Evolutionary conservation across 1,140 invertebrate species (phyloP).

Genomic region (Elysia chlorotica): DNA sequence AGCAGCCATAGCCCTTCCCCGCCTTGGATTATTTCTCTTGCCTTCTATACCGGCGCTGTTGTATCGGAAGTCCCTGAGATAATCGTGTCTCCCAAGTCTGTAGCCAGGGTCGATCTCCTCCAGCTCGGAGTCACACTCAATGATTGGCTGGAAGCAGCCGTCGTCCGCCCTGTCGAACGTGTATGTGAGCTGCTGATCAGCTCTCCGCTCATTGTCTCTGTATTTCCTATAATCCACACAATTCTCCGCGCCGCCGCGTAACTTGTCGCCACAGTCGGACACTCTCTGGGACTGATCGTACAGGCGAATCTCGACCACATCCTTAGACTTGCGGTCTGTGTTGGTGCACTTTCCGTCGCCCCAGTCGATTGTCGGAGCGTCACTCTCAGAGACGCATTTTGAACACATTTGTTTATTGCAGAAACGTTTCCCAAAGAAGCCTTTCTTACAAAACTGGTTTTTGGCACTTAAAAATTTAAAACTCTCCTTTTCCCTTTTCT

Average conservation of each 20-base stretch:
- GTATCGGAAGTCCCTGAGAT: no score
- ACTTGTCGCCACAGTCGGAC: background rate
- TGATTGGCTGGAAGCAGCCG: slow-evolving; percentile 19
- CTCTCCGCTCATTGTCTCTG: background rate
- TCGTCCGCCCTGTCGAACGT: background rate
- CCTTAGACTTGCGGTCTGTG: background rate
- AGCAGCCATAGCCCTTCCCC: no score
- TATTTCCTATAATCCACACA: no score
- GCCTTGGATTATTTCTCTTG: no score
- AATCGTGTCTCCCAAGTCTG: no score
- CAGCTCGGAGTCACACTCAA: slow-evolving; percentile 18
- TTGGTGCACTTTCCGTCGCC: slow-evolving; percentile 1
- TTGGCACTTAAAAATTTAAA: slow-evolving; percentile 21
- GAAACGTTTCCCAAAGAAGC: slow-evolving; percentile 20
- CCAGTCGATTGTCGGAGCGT: slow-evolving; percentile 21
- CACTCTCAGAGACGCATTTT: slow-evolving; percentile 17
- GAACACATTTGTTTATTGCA: slow-evolving; percentile 23
- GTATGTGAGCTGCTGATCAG: background rate
- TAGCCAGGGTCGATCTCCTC: background rate
- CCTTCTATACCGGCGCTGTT: no score
- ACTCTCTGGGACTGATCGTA: background rate
- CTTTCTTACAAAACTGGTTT: slow-evolving; percentile 20
- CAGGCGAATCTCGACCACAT: background rate
- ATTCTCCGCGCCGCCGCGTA: background rate
- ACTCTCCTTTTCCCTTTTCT: background rate